A percentile compares a stretch with the other conserved stretches of the same genome.
Evolutionary conservation across 1,140 invertebrate genomes (phyloP).

Genomic region (Trinorchestia longiramus): DNA sequence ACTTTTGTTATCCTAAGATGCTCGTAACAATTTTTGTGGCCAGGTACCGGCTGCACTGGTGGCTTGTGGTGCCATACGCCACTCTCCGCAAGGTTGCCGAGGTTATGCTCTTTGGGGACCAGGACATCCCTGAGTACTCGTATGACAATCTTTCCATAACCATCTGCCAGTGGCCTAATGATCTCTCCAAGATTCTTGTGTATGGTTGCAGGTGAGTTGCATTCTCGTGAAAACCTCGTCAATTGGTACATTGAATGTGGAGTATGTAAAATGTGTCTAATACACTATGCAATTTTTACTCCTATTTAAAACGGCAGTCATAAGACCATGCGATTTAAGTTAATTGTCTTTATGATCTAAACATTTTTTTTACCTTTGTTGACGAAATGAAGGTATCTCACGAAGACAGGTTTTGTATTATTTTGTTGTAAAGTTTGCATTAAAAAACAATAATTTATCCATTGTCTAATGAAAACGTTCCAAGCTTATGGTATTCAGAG

Average conservation of each 20-base stretch:
- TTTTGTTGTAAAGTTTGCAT: too few species aligned
- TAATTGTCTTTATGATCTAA: too few species aligned
- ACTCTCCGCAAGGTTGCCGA: slow-evolving; percentile 77
- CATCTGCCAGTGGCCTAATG: slow-evolving; percentile 80
- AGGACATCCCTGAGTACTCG: slow-evolving; percentile 76
- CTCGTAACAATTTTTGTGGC: too few species aligned
- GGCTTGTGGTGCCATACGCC: slow-evolving; percentile 77
- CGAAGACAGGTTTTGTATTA: too few species aligned
- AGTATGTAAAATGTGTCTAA: background rate
- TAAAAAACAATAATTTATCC: too few species aligned
- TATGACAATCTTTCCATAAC: slow-evolving; percentile 72
- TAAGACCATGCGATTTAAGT: background rate
- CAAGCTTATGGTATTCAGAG: too few species aligned
- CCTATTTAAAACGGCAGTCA: background rate
- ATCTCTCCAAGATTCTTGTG: slow-evolving; percentile 76
- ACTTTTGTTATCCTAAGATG: too few species aligned
- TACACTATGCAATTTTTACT: background rate
- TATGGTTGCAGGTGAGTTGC: slow-evolving; percentile 77
- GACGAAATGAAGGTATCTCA: background rate
- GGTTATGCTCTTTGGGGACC: slow-evolving; percentile 78
- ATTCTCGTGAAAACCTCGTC: background rate
- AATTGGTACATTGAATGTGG: background rate
- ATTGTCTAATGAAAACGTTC: too few species aligned
- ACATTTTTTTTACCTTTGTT: background rate
- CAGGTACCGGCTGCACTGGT: slow-evolving; percentile 80